Evolutionary conservation across 2,113 vertebrate genomes (phyloP).

Genomic region (Perognathus longimembris): DNA sequence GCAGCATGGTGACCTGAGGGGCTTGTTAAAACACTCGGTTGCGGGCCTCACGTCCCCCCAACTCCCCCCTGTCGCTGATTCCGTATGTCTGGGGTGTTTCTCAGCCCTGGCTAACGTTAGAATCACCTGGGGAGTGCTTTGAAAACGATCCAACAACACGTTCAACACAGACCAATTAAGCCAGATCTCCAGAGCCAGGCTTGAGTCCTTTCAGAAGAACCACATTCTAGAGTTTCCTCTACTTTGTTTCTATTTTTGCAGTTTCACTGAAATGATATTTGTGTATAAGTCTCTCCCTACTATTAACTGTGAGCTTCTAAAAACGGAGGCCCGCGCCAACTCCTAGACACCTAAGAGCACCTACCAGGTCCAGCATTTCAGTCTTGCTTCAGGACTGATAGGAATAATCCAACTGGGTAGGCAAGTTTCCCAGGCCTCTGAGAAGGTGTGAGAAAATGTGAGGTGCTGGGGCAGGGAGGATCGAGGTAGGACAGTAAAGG

Average conservation of each 20-base stretch:
- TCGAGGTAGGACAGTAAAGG: no score
- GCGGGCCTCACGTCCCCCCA: background rate
- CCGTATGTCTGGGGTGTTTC: background rate
- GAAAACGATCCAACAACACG: background rate
- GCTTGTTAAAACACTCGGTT: background rate
- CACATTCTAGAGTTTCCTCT: background rate
- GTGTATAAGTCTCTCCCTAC: conserved; percentile 4
- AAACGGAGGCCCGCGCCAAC: background rate
- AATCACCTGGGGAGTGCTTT: conserved; percentile 14
- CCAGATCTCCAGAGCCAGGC: background rate
- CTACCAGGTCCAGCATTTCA: background rate
- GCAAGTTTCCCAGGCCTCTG: background rate
- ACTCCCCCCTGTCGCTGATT: background rate
- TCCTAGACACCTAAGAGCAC: background rate
- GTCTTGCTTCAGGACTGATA: background rate
- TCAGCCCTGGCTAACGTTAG: background rate
- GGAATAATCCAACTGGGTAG: background rate
- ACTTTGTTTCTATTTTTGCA: conserved; percentile 25
- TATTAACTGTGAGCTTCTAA: background rate
- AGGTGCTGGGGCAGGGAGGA: background rate
- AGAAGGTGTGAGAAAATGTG: background rate
- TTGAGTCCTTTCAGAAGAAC: background rate
- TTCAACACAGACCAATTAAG: conserved; percentile 13
- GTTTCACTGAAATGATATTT: background rate
- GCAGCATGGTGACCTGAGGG: background rate